Percentiles rank a stretch among this genome's conserved stretches.
These are phyloP conservation scores for Teleogryllus oceanicus DNA, from an alignment of 2,888 invertebrate genomes.

Conservation along the genomic window DNA sequence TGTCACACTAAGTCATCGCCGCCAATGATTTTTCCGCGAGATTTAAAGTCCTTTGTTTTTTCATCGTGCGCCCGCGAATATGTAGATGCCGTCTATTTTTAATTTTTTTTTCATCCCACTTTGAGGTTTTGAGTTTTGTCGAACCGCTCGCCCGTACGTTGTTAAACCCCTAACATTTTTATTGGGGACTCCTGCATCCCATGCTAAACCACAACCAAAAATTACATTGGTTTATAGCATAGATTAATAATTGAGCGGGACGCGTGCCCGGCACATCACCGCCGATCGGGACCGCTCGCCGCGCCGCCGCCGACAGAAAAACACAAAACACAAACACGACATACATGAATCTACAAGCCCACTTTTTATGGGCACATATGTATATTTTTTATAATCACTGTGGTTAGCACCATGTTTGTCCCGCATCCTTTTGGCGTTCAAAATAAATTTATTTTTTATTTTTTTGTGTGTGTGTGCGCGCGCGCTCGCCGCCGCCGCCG, in stretches of 20 bases:
- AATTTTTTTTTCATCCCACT: constrained; percentile 7
- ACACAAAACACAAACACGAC: constrained; percentile 7
- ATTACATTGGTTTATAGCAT: constrained; percentile 18
- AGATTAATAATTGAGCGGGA: constrained; percentile 7
- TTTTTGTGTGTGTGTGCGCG: neutral
- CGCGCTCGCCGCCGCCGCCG: neutral
- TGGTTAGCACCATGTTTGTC: constrained; percentile 10
- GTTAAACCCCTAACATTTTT: constrained; percentile 11
- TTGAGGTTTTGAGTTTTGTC: constrained; percentile 18
- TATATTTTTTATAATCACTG: constrained; percentile 1
- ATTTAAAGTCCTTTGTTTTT: neutral
- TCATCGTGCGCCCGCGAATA: neutral
- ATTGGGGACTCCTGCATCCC: constrained; percentile 6
- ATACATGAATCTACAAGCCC: constrained; percentile 4
- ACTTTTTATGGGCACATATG: neutral
- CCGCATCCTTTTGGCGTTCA: constrained; percentile 7
- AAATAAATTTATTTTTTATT: constrained; percentile 18
- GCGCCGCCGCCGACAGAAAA: neutral
- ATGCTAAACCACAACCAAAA: constrained; percentile 12
- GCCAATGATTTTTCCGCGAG: neutral
- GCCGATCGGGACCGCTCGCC: neutral
- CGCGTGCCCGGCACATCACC: neutral
- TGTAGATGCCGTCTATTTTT: constrained; percentile 3
- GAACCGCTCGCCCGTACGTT: neutral
- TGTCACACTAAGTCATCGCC: neutral